Base-by-base conservation (phyloP, 1,140 invertebrate species). In the Ctenoplectra terminalis region DNA sequence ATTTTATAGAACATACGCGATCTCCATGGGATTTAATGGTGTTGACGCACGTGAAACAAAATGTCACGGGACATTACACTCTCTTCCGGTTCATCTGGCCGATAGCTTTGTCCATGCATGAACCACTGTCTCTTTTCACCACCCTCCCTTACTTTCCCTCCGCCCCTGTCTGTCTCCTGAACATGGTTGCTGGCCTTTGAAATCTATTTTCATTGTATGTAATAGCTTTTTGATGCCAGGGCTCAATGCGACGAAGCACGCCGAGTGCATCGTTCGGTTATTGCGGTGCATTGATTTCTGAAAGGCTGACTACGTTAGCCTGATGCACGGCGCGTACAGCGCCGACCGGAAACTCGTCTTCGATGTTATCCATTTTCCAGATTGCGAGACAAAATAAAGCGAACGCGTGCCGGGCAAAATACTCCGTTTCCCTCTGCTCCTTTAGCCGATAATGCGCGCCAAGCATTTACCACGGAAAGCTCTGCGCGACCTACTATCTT, bases 51-150 rank as follows among this genome's bases (percentile, higher is more conserved):
- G 61, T 64, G 83, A 83, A 78, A 85, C 74, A 84, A 78, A 50
- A 83, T 86, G 81, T 85, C 86, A 84, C 74, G 72, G 84, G 76
- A 83, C 88, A 82, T 89, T 89, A 83, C 80, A 79, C 85, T 87
- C 83, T 71, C 84, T 88, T 83, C 67, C 72, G 86, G 69, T 82
- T 77, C 78, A 81, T 77, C 79, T 78, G 61, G 43, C 29, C 69
- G 83, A 82, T 66, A 82, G 77, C 66, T 84, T 72, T 85, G 78
- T 84, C 72, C 73, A 60, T 52, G 48, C 56, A 64, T 43, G 67
- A 78, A 79, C 56, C 58, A 8, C 54, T 63, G 56, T 78, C 60
- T 70, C 75, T 75, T 76, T 66, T 37, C 46, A 43, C 48, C 34
- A 46, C 61, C 52, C 40, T 60, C 54, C 23, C 58, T 20, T 15